Conservation (phyloP, 2,888 invertebrate species). For the Ochropleura plecta region DNA sequence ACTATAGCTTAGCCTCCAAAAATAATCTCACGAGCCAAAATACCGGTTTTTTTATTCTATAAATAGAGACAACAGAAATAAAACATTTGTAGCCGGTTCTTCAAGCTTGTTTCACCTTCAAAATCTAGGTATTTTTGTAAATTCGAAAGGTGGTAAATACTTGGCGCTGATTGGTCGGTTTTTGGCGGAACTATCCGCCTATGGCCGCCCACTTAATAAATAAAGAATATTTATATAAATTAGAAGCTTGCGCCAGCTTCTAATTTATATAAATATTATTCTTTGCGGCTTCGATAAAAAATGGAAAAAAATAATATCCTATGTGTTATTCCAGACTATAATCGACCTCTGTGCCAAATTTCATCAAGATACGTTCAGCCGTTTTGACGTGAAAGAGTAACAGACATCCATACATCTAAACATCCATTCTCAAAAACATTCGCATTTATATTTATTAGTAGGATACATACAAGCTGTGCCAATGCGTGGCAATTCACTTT, state of each 20-base stretch:
- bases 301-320: no score
- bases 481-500: no score
- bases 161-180: slow-evolving; percentile 28
- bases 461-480: no score
- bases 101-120: slow-evolving; percentile 21
- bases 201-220: slow-evolving; percentile 35
- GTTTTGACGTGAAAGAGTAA: no score
- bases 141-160: slow-evolving; percentile 35
- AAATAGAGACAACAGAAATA: slow-evolving; percentile 30
- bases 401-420: no score
- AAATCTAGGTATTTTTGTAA: slow-evolving; percentile 25
- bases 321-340: no score
- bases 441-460: no score
- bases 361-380: no score
- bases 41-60: slow-evolving; percentile 24
- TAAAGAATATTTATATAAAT: not conserved
- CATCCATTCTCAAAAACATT: no score
- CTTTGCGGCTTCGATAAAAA: no score
- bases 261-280: no score
- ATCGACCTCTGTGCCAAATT: no score
- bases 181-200: not conserved
- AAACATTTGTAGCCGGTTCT: slow-evolving; percentile 10
- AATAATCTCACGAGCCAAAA: slow-evolving; percentile 26
- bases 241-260: not conserved
- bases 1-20: slow-evolving; percentile 13